Evolutionary conservation across 2,797 vertebrate species (phyloP).

Genomic region (Dallia pectoralis): DNA sequence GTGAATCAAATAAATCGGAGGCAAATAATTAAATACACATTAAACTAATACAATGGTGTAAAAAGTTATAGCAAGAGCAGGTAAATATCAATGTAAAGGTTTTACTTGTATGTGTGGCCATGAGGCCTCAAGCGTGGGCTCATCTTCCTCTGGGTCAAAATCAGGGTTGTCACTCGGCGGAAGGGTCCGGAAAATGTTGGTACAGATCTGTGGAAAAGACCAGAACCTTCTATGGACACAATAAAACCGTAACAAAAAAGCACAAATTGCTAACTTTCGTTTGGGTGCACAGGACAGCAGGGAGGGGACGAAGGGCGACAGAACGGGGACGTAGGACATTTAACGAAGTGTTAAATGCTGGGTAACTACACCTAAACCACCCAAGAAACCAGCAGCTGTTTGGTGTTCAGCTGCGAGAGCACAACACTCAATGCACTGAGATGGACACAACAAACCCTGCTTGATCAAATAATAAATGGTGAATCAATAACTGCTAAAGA

Average conservation of each 20-base stretch:
- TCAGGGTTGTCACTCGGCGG: constrained; percentile 97
- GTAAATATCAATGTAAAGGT: neutral
- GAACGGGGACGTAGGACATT: too few relatives aligned
- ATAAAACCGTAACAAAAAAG: neutral
- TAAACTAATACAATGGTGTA: neutral
- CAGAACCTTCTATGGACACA: neutral
- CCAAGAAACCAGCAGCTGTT: neutral
- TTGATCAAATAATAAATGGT: neutral
- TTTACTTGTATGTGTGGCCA: constrained; percentile 97
- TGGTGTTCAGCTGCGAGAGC: neutral
- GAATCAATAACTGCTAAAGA: neutral
- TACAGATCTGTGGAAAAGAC: constrained; percentile 80
- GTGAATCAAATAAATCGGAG: constrained; percentile 6
- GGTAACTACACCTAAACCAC: neutral
- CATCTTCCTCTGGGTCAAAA: constrained; percentile 98
- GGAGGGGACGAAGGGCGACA: neutral
- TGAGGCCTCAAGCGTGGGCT: constrained; percentile 93
- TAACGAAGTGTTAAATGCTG: neutral
- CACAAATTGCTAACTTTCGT: neutral
- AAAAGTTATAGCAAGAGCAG: neutral
- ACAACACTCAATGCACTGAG: neutral
- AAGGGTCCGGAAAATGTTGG: constrained; percentile 95
- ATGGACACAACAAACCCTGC: neutral
- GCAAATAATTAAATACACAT: constrained; percentile 10
- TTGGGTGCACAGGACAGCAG: too few relatives aligned